phyloP scores from a whole-genome alignment of 2,797 vertebrate species.

The Odontamblyopus rebecca region DNA sequence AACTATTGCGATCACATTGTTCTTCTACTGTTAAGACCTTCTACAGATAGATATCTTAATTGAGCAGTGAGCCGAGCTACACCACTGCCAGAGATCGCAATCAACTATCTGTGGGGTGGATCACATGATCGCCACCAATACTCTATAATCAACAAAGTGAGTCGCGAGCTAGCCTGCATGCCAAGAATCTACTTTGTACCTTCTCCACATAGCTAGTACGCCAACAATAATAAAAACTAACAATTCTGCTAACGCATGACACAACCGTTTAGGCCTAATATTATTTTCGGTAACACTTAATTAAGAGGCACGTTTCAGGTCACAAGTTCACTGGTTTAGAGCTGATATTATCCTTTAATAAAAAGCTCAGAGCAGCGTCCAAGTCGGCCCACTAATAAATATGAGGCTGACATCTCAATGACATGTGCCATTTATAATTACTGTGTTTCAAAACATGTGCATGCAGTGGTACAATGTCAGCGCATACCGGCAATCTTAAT shows the following conservation, averaged over 20 bases:
- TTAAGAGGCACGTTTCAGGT: constrained; percentile 21
- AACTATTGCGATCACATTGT: not conserved
- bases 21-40: not conserved
- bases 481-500: constrained; percentile 49
- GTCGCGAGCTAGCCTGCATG: constrained; percentile 34
- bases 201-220: constrained; percentile 31
- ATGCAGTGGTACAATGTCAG: constrained; percentile 27
- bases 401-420: not conserved
- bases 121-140: constrained; percentile 34
- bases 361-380: constrained; percentile 3
- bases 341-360: constrained; percentile 2
- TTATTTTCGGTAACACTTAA: constrained; percentile 37
- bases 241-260: constrained; percentile 12
- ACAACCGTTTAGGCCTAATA: constrained; percentile 30
- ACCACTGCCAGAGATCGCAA: constrained; percentile 39
- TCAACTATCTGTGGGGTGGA: constrained; percentile 30
- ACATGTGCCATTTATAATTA: constrained; percentile 14
- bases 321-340: constrained; percentile 28
- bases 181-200: constrained; percentile 49
- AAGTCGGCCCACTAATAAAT: constrained; percentile 14
- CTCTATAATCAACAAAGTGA: constrained; percentile 37
- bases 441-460: constrained; percentile 12
- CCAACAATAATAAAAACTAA: constrained; percentile 54
- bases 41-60: not conserved
- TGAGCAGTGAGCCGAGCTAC: not conserved